A percentile compares a stretch with the other conserved stretches of the same genome.
These are phyloP conservation scores for Diachrysia chrysitis DNA, from an alignment of 2,888 invertebrate species.

Conservation along the genomic window DNA sequence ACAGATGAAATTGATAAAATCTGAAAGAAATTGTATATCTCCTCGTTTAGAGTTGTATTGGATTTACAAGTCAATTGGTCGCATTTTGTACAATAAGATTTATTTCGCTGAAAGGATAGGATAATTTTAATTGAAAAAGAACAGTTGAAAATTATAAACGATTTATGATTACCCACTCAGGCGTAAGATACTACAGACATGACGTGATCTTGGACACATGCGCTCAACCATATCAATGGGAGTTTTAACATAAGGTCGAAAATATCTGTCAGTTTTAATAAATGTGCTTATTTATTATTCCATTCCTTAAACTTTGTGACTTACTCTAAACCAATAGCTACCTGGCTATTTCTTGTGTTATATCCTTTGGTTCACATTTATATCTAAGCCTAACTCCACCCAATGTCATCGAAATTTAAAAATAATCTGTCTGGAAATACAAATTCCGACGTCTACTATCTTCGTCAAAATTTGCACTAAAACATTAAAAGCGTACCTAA, in stretches of 20 bases:
- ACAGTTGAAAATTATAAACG: not conserved
- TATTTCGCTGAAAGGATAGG: no score
- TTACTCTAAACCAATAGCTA: not conserved
- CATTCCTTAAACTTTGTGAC: not conserved
- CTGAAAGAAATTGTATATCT: not conserved
- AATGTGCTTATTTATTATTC: not conserved
- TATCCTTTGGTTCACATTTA: not conserved
- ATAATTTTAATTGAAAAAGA: no score
- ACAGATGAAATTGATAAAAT: not conserved
- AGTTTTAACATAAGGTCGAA: not conserved
- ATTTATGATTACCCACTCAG: not conserved
- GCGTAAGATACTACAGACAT: not conserved
- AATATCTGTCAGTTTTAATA: no score
- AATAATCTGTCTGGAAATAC: no score
- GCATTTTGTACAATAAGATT: not conserved
- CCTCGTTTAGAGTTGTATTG: not conserved
- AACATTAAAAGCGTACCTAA: not conserved
- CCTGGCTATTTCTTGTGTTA: not conserved
- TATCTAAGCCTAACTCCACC: not conserved
- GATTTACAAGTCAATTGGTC: not conserved
- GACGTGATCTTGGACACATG: conserved; percentile 2
- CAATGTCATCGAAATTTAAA: no score
- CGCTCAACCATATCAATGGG: not conserved
- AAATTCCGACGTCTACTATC: no score
- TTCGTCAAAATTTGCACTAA: no score